Base-by-base conservation (phyloP, 2,113 vertebrate species). In the Anolis carolinensis region DNA sequence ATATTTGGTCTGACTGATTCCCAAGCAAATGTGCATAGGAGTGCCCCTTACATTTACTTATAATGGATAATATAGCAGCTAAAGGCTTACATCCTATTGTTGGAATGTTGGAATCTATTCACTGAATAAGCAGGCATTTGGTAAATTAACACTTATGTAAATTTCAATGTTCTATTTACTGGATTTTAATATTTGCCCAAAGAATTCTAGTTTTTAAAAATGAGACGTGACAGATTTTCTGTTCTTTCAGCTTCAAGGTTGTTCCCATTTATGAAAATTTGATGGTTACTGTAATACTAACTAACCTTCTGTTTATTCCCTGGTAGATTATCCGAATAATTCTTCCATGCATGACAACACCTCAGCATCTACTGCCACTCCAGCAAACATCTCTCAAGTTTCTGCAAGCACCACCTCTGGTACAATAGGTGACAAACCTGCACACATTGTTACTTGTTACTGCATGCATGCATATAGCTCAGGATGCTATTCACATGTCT, bases 361-460 rank as follows among this genome's bases (percentile, higher is more conserved):
- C 84, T 90, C 90, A 90, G 59, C 93, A 92, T 32, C 83, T 63
- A 75, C 30, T 91, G 82, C 7, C 93, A 83, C 0, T 81, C 32
- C 92, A 92, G 0, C 94, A 95, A 85, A 11, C 93, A 95, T 23
- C 44, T 67, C 82, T 84, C 48, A 36, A 77, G 11, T n/a, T 55
- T 32, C 77, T n/a, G 1, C 86, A 88, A 27, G 18, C 68, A 79
- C 36, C 86, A 63, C 75, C 89, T 84, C 9, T 90, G 59, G 68
- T 87, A 82, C 39, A 52, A 93, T 81, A 95, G 96, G 96, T 97
- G 95, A 96, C 94, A 95, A 91, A 93, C 93, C 90, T 80, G 91
- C 95, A 94, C 91, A 36, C 95, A 95, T 39, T 0, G 0, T 90
- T 93, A 2, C 94, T 77, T 7, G 4, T 25, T 48, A 36, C 63